Conservation (phyloP, 2,797 vertebrate species). For the Streptopelia turtur region DNA sequence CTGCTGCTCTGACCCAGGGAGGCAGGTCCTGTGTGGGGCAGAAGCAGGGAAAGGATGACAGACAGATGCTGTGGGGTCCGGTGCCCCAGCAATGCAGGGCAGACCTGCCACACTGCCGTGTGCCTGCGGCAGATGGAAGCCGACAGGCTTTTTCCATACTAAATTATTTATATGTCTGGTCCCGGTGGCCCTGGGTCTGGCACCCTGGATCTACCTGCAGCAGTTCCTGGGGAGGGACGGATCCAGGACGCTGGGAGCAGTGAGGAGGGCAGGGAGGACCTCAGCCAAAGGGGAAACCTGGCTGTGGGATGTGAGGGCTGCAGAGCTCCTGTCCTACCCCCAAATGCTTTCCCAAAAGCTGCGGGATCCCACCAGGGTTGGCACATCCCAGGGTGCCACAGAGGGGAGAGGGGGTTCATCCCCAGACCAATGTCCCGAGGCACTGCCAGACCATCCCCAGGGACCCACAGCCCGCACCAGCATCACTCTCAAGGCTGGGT, state of each 20-base stretch:
- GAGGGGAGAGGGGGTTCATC: background rate
- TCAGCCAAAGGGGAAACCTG: background rate
- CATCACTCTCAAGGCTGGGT: background rate
- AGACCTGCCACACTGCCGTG: background rate
- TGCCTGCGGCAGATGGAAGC: constrained; percentile 54
- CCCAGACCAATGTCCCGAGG: background rate
- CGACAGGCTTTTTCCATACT: constrained; percentile 55
- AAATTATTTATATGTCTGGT: constrained; percentile 62
- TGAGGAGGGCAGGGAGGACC: background rate
- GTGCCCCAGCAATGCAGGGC: background rate
- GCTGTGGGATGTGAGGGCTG: background rate
- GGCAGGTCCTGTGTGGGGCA: background rate
- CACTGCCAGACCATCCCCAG: background rate
- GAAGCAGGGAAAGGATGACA: background rate
- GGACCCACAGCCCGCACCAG: background rate
- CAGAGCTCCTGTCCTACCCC: background rate
- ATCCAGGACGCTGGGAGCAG: background rate
- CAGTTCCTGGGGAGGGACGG: background rate
- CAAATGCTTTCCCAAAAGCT: background rate
- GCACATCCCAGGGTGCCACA: background rate
- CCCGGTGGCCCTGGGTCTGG: background rate
- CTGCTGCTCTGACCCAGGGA: background rate
- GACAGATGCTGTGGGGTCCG: background rate
- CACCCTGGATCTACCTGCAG: constrained; percentile 4
- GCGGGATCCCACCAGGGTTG: background rate